Conservation (phyloP, 2,888 invertebrate genomes). For the Ophioninae sp. region DNA sequence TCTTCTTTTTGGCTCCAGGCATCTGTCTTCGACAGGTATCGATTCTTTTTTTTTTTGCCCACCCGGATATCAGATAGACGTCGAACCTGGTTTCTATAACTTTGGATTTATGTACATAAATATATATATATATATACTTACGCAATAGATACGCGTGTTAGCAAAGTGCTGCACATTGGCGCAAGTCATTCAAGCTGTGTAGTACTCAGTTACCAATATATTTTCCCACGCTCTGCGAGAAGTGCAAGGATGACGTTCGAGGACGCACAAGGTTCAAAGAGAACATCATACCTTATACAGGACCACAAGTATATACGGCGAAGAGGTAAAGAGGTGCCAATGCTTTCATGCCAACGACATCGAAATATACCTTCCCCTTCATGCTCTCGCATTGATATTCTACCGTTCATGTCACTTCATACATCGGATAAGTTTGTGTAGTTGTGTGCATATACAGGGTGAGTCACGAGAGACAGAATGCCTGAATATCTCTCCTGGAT, state of each 20-base stretch:
- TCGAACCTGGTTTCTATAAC: slow-evolving; percentile 21
- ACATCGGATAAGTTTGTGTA: background rate
- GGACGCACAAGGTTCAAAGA: slow-evolving; percentile 10
- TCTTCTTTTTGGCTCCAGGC: background rate
- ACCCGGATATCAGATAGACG: slow-evolving; percentile 8
- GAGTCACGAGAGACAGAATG: too few relatives aligned
- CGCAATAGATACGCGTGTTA: background rate
- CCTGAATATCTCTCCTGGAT: too few relatives aligned
- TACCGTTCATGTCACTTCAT: background rate
- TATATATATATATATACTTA: background rate
- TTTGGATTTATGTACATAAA: too few relatives aligned
- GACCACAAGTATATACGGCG: background rate
- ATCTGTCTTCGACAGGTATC: slow-evolving; percentile 36
- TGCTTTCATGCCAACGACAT: slow-evolving; percentile 22
- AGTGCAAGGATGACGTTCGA: slow-evolving; percentile 11
- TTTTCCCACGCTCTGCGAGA: slow-evolving; percentile 34
- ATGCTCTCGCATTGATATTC: slow-evolving; percentile 15
- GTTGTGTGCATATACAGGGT: background rate
- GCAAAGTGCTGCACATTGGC: slow-evolving; percentile 8
- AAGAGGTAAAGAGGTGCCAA: slow-evolving; percentile 4
- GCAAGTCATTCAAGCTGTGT: background rate
- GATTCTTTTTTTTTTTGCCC: slow-evolving; percentile 25
- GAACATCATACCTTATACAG: slow-evolving; percentile 13
- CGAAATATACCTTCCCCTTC: slow-evolving; percentile 1
- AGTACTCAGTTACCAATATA: slow-evolving; percentile 23